A percentile compares a stretch with the other conserved stretches of the same genome.
Evolutionary conservation across 2,797 vertebrate species (phyloP).

Genomic region (Cryptoprocta ferox): DNA sequence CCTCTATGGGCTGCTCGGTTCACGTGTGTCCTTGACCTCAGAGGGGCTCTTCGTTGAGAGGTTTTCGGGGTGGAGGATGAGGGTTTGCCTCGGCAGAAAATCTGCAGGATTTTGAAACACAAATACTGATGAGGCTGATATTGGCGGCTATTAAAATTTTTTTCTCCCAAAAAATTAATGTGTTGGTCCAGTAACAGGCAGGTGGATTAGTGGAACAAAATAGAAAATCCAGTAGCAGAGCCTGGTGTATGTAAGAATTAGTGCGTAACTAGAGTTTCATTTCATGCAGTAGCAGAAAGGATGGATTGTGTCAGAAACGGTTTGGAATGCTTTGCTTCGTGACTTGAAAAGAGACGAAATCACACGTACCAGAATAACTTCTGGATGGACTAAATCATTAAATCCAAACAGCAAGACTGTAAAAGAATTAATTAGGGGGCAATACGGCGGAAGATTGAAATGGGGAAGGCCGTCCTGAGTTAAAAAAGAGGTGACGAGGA

Average conservation of each 20-base stretch:
- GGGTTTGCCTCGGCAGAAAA: background rate
- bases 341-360: background rate
- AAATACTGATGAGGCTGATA: background rate
- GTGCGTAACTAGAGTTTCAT: accelerated
- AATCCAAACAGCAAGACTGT: background rate
- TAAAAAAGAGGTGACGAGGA: too few relatives aligned
- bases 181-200: background rate
- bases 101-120: background rate
- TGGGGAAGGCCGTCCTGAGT: background rate
- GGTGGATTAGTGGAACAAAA: background rate
- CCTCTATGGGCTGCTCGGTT: too few relatives aligned
- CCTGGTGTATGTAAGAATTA: background rate
- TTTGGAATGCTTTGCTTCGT: background rate
- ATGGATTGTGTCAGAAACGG: background rate
- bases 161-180: background rate
- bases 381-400: background rate
- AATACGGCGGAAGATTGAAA: background rate
- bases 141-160: background rate
- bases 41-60: background rate
- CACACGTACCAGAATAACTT: background rate
- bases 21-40: too few relatives aligned
- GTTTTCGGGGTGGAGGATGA: background rate
- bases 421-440: background rate
- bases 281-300: background rate
- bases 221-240: background rate